A percentile compares a stretch with the other conserved stretches of the same genome.
Conservation (phyloP, 2,888 invertebrate genomes). For the Epiblema foenella region DNA sequence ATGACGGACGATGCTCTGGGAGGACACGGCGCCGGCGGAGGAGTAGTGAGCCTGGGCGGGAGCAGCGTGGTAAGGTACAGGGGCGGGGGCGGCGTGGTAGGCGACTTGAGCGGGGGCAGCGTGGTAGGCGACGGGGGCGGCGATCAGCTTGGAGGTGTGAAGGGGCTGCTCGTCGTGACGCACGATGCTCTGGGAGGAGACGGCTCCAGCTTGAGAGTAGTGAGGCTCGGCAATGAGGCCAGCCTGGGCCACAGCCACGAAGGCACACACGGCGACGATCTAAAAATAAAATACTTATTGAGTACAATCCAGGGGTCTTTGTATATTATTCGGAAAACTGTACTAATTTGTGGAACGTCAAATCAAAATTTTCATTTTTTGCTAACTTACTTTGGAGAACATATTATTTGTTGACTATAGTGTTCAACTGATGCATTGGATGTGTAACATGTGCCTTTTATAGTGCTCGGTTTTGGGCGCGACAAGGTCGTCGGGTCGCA, state of each 20-base stretch:
- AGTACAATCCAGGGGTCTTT: constrained; percentile 16
- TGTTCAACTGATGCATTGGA: constrained; percentile 66
- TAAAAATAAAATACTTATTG: constrained; percentile 49
- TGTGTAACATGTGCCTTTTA: constrained; percentile 63
- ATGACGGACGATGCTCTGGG: constrained; percentile 50
- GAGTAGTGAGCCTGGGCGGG: constrained; percentile 44
- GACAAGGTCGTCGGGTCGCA: constrained; percentile 75
- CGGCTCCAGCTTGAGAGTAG: constrained; percentile 53
- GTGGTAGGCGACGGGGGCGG: constrained; percentile 50
- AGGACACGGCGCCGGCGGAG: constrained; percentile 51
- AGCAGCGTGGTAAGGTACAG: constrained; percentile 50
- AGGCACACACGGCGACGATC: constrained; percentile 69
- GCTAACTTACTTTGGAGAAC: constrained; percentile 74
- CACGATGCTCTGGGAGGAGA: constrained; percentile 69
- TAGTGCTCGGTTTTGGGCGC: constrained; percentile 67
- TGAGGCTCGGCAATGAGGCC: constrained; percentile 68
- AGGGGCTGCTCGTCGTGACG: constrained; percentile 64
- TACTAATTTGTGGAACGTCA: background rate
- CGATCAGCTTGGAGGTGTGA: constrained; percentile 53
- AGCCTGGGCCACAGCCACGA: constrained; percentile 72
- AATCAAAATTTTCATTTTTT: background rate
- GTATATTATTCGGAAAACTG: background rate
- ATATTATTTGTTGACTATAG: constrained; percentile 63
- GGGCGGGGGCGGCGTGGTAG: constrained; percentile 48
- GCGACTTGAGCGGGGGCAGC: constrained; percentile 45